Base-by-base conservation (phyloP, 1,140 invertebrate species). In the Callitettix versicolor region DNA sequence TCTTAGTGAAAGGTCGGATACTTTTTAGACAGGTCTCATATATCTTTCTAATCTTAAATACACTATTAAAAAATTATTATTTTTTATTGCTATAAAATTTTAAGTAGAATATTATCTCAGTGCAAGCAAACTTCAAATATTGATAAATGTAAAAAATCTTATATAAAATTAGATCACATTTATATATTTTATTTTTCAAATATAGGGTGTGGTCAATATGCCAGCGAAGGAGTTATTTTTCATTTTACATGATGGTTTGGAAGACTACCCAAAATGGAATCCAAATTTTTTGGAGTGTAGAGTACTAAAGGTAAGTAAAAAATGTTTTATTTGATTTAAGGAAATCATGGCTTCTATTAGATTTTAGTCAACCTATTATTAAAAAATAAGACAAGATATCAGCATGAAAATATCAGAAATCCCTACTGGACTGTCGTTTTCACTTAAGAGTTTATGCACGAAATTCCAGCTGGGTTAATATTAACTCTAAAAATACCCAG, bases 211-310 rank as follows among this genome's bases (percentile, higher is more conserved):
- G 14, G 46, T 48, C 1, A n/a, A 48, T 15, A 26, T 48, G 21
- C 46, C 46, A 11, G 15, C 46, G 6, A 5, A 48, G 30, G 26
- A 30, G 15, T 26, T 48, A 2, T 18, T 48, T 11, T 22, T 26
- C 4, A 24, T 48, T 14, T 15, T 48, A 20, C 26, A 22, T 5
- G 46, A 48, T 6, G 46, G 46, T 11, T 6, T 48, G 17, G 21
- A 3, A 26, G 46, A 48, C 26, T 48, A 26, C 26, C 22, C 46
- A 5, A 48, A 48, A 22, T 48, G 46, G 46, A 48, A 48, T 48
- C 46, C 46, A 2, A 30, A 14, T 30, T 22, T 48, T 33, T 4
- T 48, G 11, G 46, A 48, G 26, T 48, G 46, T n/a, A 48, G 46
- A 30, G 24, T 48, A 5, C 24, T 48, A 3, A 22, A 48, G 46